Base-by-base conservation (phyloP, 2,888 invertebrate species). In the Dioctria linearis region DNA sequence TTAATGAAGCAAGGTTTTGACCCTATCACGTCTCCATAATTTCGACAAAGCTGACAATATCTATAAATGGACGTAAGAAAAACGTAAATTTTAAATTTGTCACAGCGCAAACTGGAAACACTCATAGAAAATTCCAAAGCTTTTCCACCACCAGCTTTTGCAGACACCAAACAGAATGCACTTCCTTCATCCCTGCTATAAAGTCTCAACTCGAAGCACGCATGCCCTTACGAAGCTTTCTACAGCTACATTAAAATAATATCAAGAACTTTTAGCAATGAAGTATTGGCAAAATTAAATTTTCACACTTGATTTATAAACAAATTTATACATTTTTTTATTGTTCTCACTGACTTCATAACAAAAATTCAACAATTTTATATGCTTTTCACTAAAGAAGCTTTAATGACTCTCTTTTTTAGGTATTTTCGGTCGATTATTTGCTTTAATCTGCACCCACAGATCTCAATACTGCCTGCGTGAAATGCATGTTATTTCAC, bases 221-320 rank as follows among this genome's bases (percentile, higher is more conserved):
- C 73, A 73, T 73, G 73, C 57, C 73, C 73, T 73, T 57, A 13
- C n/a, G 5, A 4, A 73, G 73, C 73, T 73, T 73, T 73, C 57
- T 61, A 37, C n/a, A 51, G 54, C 9, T n/a, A 54, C 54, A 54
- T 54, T 54, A 54, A 54, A 11, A 1, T 46, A 54, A n/a, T 11
- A 25, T 25, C 25, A 11, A 54, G 11, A 11, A 11, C 11, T n/a
- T 54, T 8, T 54, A 11, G 6, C 54, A 54, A 8, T 54, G 11
- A 54, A 54, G 6, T 54, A 3, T 9, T 6, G 49, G n/a, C n/a
- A 54, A n/a, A 54, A 54, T 11, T 54, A 54, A 54, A 25, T 25
- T 54, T 54, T 54, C 4, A 4, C 54, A 4, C 4, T 11, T 54
- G n/a, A 3, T 54, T 11, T 54, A 54, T 11, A n/a, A 8, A 4